Evolutionary conservation across 1,140 invertebrate species (phyloP), one percentile per base, ranked within the genome.

Genomic region (Sycobia sp.): DNA sequence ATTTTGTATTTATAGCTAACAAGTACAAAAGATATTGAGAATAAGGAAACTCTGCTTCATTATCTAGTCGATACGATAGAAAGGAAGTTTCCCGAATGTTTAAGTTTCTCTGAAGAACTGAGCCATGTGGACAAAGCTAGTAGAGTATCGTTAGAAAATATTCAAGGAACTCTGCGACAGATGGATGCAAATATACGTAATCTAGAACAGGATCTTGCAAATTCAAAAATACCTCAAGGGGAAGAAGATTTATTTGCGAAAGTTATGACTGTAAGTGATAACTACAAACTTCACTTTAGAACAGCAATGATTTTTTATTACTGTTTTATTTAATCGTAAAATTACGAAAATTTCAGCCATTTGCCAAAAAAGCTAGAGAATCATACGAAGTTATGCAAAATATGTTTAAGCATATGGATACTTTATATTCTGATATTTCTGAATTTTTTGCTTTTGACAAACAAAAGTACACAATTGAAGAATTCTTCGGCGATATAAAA

Each of bases 401-500:
- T 50, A 98, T 99, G 96, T 93, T 91, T 75, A 90, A 91, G 68
- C 95, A 97, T 76, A 95, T 98, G 91, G 93, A 95, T 64, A 86
- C 83, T 25, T 73, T 95, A 0, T 99, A 92, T 80, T 85, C 85
- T 20, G 90, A 92, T 49, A 81, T 98, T 10, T 88, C 93, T 0
- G 95, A 97, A 74, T 98, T 92, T 78, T 98, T 90, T 79, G 87
- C 90, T 2, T 99, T 99, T 82, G 96, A 99, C 74, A 89, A 90
- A 14, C 89, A 89, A 66, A 98, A 98, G 77, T 99, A 98, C 74
- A 89, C 90, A 0, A 87, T 98, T 56, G 96, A 98, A 72, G 96
- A 99, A 76, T 98, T 98, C 83, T 98, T 99, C 78, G 86, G 85
- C 0, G 97, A 99, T 74, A 87, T 99, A 46, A 98, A 97, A 82